phyloP scores from a whole-genome alignment of 2,797 vertebrate genomes.

The Monodelphis domestica region DNA sequence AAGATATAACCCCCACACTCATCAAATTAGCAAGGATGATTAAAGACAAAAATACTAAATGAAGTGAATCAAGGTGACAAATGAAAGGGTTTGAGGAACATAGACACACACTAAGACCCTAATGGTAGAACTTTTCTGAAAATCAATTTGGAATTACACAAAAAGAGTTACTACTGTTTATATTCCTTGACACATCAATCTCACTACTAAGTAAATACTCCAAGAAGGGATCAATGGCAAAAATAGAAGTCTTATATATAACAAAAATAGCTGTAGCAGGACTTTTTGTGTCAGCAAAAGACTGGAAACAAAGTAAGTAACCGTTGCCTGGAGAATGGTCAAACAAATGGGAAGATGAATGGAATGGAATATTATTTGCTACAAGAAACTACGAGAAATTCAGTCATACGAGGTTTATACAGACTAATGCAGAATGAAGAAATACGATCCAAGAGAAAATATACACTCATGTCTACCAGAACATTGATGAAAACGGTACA shows the following conservation, averaged over 20 bases:
- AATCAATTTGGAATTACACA: neutral
- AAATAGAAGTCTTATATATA: neutral
- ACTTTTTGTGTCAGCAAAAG: neutral
- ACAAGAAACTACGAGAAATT: neutral
- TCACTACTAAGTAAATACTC: neutral
- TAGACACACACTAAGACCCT: neutral
- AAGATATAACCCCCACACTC: neutral
- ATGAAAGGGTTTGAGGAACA: neutral
- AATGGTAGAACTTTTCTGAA: neutral
- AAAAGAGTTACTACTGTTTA: neutral
- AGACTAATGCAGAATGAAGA: neutral
- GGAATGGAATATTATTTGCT: neutral
- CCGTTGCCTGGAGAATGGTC: neutral
- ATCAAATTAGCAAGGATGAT: neutral
- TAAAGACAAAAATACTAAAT: neutral
- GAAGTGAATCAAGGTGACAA: neutral
- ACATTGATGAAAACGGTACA: neutral
- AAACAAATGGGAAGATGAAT: neutral
- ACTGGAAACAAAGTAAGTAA: neutral
- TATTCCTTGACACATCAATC: neutral
- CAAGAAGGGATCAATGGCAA: neutral
- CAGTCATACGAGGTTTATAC: neutral
- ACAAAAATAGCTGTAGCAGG: neutral
- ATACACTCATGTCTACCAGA: neutral
- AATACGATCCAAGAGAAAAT: neutral